These are phyloP conservation scores for Hydrophis major DNA, from an alignment of 2,797 vertebrate genomes.

Conservation along the genomic window DNA sequence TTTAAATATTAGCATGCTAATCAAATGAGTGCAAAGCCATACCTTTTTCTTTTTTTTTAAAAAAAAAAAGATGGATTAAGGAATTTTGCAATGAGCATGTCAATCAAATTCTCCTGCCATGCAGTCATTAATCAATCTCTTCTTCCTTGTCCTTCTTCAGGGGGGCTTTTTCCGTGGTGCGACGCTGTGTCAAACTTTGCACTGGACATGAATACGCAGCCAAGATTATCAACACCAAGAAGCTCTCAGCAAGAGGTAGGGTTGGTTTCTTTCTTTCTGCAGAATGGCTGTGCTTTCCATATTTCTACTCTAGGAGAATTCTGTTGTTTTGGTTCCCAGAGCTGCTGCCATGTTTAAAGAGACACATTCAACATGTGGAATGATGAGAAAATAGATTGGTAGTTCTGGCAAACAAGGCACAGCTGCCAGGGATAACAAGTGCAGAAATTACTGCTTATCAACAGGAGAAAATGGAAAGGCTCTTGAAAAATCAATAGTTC, in stretches of 20 bases:
- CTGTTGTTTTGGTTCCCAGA: not conserved
- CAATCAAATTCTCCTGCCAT: not conserved
- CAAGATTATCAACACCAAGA: slow-evolving; percentile 99
- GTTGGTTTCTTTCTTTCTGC: not conserved
- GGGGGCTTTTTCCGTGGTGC: slow-evolving; percentile 95
- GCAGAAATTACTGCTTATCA: not conserved
- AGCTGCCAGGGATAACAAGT: not conserved
- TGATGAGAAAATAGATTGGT: not conserved
- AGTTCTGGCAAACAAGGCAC: not conserved
- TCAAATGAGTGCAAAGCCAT: not conserved
- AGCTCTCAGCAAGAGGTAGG: slow-evolving; percentile 95
- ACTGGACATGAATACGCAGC: slow-evolving; percentile 92
- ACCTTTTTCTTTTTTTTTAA: not conserved
- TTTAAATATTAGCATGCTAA: not conserved
- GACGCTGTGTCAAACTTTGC: slow-evolving; percentile 94
- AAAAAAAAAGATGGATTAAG: not conserved
- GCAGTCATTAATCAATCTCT: slow-evolving; percentile 3
- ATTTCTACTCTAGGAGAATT: not conserved
- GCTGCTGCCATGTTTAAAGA: not conserved
- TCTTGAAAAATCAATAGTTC: not conserved
- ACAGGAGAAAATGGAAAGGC: not conserved
- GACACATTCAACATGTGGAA: not conserved
- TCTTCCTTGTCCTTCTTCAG: slow-evolving; percentile 63
- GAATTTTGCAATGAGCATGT: not conserved
- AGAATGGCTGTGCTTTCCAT: not conserved